Conservation (phyloP, 2,797 vertebrate species). For the Hirundo rustica region DNA sequence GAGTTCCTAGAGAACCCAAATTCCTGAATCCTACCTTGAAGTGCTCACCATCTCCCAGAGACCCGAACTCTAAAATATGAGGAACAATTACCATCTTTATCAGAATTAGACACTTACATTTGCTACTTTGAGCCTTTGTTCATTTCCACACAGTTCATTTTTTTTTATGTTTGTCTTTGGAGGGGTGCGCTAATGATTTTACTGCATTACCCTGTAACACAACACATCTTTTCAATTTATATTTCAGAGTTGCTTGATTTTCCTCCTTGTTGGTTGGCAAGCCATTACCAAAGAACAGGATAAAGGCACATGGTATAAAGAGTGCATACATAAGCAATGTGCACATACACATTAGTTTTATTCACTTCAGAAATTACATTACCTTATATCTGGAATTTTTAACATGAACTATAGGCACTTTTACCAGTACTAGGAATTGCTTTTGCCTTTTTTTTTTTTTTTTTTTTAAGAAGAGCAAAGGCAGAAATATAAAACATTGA, state of each 20-base stretch:
- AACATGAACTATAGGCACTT: background rate
- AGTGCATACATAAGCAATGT: background rate
- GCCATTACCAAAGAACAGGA: background rate
- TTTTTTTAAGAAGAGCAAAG: background rate
- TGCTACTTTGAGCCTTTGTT: background rate
- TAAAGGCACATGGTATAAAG: background rate
- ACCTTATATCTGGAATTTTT: background rate
- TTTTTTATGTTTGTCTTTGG: background rate
- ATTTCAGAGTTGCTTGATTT: background rate
- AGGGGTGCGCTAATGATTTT: background rate
- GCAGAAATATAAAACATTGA: background rate
- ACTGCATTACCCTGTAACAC: background rate
- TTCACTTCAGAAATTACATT: background rate
- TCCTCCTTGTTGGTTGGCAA: background rate
- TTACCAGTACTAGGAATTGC: background rate
- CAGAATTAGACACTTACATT: background rate
- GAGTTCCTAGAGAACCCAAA: background rate
- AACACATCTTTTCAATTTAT: background rate
- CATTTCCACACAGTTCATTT: background rate
- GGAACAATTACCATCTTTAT: background rate
- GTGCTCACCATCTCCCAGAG: background rate
- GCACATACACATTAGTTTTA: background rate
- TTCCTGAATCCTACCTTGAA: background rate
- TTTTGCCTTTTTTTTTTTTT: background rate
- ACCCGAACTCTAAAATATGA: background rate